A percentile compares a stretch with the other conserved stretches of the same genome.
Conservation (phyloP, 2,797 vertebrate genomes). For the Merluccius polli region DNA sequence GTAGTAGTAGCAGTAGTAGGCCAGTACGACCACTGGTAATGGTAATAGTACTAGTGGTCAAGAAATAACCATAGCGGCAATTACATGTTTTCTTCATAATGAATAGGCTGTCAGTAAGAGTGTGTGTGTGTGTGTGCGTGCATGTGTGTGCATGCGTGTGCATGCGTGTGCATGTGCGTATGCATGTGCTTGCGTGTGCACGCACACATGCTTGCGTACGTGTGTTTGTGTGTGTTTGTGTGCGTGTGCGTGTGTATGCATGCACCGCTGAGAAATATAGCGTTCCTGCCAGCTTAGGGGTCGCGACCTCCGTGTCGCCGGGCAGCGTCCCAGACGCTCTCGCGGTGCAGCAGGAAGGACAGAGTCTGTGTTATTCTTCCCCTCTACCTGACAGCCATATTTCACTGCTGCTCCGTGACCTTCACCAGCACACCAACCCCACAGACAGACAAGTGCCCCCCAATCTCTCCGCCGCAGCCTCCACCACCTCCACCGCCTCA, state of each 20-base stretch:
- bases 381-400: slow-evolving; percentile 76
- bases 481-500: slow-evolving; percentile 21
- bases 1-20: too few species aligned
- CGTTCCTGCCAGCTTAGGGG: slow-evolving; percentile 62
- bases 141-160: slow-evolving; percentile 16
- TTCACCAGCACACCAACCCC: slow-evolving; percentile 43
- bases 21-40: too few species aligned
- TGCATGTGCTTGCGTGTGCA: slow-evolving; percentile 16
- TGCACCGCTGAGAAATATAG: slow-evolving; percentile 61
- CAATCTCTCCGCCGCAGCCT: slow-evolving; percentile 13
- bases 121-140: slow-evolving; percentile 12
- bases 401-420: slow-evolving; percentile 65
- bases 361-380: slow-evolving; percentile 78
- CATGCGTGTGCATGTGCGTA: slow-evolving; percentile 12
- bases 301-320: slow-evolving; percentile 78
- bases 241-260: slow-evolving; percentile 12
- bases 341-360: slow-evolving; percentile 70
- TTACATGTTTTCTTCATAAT: not conserved
- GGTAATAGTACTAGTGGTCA: not conserved
- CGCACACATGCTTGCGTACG: slow-evolving; percentile 4
- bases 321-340: slow-evolving; percentile 71
- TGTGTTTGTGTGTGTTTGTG: slow-evolving; percentile 15
- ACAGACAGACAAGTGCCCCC: slow-evolving; percentile 44
- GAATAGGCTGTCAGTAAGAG: not conserved
- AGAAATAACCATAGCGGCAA: not conserved